These are phyloP conservation scores for Neoascia interrupta DNA, from an alignment of 2,888 invertebrate genomes.

Conservation along the genomic window DNA sequence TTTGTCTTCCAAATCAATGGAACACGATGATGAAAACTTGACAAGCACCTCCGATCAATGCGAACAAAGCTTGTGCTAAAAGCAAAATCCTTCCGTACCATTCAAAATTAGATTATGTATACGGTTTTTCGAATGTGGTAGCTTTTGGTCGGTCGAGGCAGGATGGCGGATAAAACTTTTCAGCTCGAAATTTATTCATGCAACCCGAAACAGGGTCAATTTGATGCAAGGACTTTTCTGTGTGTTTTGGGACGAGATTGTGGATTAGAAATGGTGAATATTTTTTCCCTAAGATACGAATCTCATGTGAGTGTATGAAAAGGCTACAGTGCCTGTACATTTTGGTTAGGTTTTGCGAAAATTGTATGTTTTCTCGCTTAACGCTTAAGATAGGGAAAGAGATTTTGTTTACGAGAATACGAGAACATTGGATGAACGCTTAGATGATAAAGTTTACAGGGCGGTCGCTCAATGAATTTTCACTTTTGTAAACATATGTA, in stretches of 20 bases:
- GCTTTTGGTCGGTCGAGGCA: no score
- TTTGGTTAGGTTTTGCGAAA: not conserved
- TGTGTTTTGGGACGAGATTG: conserved; percentile 22
- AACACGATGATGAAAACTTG: conserved; percentile 8
- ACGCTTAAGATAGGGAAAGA: not conserved
- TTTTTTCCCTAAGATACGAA: no score
- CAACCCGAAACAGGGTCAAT: conserved; percentile 51
- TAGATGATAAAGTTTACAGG: not conserved
- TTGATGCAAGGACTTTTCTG: conserved; percentile 48
- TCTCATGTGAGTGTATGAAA: no score
- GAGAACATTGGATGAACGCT: not conserved
- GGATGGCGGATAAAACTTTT: conserved; percentile 9
- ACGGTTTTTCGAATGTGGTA: conserved; percentile 14
- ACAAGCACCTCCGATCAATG: conserved; percentile 13
- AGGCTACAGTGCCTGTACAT: not conserved
- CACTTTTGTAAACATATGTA: conserved; percentile 12
- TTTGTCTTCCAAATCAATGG: not conserved
- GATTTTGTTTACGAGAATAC: not conserved
- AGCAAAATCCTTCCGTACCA: no score
- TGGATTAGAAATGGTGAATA: conserved; percentile 11
- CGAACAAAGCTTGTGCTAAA: conserved; percentile 4
- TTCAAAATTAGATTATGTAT: conserved; percentile 36
- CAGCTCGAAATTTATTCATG: conserved; percentile 51
- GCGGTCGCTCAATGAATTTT: conserved; percentile 2
- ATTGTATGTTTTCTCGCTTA: not conserved